A percentile compares a stretch with the other conserved stretches of the same genome.
These are phyloP conservation scores for Hemiscyllium ocellatum DNA, from an alignment of 2,113 vertebrate genomes.

Conservation along the genomic window DNA sequence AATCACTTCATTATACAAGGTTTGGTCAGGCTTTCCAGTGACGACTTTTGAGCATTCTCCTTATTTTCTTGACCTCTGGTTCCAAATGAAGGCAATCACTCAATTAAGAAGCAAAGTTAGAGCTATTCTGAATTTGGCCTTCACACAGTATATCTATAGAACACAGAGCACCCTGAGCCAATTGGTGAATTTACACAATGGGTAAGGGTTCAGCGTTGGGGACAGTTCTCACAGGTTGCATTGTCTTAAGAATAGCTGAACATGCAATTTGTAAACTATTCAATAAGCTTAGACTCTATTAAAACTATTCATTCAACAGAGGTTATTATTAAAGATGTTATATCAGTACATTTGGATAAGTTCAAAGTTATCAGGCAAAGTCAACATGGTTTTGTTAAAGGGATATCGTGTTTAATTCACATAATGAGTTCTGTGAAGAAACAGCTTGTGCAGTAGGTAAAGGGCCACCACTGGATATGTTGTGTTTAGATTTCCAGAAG, in stretches of 20 bases:
- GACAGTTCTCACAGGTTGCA: neutral
- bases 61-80: neutral
- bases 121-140: neutral
- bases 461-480: no score
- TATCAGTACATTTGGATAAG: no score
- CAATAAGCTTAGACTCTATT: neutral
- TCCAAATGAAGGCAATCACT: neutral
- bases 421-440: no score
- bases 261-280: neutral
- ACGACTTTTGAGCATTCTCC: neutral
- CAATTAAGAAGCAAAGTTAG: neutral
- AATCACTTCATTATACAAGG: neutral
- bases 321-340: no score
- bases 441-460: no score
- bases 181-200: neutral
- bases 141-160: neutral
- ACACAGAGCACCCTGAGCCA: neutral
- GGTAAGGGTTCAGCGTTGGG: neutral
- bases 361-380: no score
- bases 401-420: no score
- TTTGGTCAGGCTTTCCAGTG: neutral
- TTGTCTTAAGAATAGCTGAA: neutral
- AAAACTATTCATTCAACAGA: no score
- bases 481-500: no score
- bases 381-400: no score